Evolutionary conservation across 2,797 vertebrate species (phyloP), one percentile per base, ranked within the genome.

Genomic region (Sylvilagus floridanus): DNA sequence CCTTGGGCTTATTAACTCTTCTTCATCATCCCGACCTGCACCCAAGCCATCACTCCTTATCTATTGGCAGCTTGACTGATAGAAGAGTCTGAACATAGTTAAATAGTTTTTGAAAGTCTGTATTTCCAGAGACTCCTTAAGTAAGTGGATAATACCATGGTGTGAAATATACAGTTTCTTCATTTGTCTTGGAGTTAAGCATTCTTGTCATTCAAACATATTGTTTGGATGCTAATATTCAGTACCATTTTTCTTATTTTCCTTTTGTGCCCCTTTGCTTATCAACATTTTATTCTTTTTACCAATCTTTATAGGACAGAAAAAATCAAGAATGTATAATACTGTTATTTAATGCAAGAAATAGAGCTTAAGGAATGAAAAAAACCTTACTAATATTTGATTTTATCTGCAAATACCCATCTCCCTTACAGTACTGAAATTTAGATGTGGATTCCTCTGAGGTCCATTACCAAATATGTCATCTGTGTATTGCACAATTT

Each of bases 401-500:
- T 83, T 79, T 91, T 83, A 16, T 35, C 7, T 73, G 16, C 52
- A 63, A 60, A 82, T 86, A 91, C 7, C 19, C 52, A 71, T 79
- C 3, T 86, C 26, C 86, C 21, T 32, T 13, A 47, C 0, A 87
- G 84, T 73, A 86, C 93, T 78, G 26, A n/a, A 89, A 78, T 57
- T 93, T 87, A 81, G 8, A 71, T 10, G 42, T 78, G 42, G 4
- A 78, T 88, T 83, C 35, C 26, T 71, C 47, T 79, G 72, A 5
- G 17, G 4, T 3, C 17, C 2, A 81, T 72, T 16, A 65, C 35
- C 62, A 79, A 37, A 77, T 26, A 88, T 83, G 17, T 5, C 71
- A 86, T 68, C 7, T 81, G 37, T n/a, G 79, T 35, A 2, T 84
- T 84, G 35, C 92, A 78, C 90, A 85, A 73, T 42, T 65, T 84